A percentile compares a stretch with the other conserved stretches of the same genome.
Evolutionary conservation across 2,888 invertebrate species (phyloP).

Genomic region (Drosophila lacicola): DNA sequence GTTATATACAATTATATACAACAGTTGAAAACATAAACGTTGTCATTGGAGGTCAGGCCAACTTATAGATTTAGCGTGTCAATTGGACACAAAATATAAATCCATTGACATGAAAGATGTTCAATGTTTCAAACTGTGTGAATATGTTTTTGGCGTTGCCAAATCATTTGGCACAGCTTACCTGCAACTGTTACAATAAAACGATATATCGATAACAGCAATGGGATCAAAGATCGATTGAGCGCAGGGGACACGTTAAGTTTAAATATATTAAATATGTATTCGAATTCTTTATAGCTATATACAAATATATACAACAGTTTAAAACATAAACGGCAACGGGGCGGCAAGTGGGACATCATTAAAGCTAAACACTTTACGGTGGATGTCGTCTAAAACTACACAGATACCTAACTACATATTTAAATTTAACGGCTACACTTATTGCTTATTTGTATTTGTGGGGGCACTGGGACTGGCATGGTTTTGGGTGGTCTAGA

Average conservation of each 20-base stretch:
- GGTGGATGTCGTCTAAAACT: conserved; percentile 58
- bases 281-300: conserved; percentile 30
- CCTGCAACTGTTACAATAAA: not conserved
- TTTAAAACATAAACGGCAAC: conserved; percentile 39
- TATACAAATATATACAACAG: conserved; percentile 67
- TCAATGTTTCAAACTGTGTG: too few relatives aligned
- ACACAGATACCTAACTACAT: not conserved
- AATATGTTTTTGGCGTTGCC: not conserved
- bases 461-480: conserved; percentile 7
- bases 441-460: conserved; percentile 27
- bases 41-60: not conserved
- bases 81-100: too few relatives aligned
- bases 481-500: conserved; percentile 81
- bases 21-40: conserved; percentile 18
- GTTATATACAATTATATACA: conserved; percentile 67
- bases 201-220: not conserved
- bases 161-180: not conserved
- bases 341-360: conserved; percentile 49
- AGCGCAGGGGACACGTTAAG: too few relatives aligned
- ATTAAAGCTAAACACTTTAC: conserved; percentile 41
- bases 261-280: conserved; percentile 11
- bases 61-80: too few relatives aligned
- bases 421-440: conserved; percentile 18
- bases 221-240: not conserved
- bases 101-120: too few relatives aligned